Evolutionary conservation across 1,140 invertebrate species (phyloP).

Genomic region (Drosophila murphyi): DNA sequence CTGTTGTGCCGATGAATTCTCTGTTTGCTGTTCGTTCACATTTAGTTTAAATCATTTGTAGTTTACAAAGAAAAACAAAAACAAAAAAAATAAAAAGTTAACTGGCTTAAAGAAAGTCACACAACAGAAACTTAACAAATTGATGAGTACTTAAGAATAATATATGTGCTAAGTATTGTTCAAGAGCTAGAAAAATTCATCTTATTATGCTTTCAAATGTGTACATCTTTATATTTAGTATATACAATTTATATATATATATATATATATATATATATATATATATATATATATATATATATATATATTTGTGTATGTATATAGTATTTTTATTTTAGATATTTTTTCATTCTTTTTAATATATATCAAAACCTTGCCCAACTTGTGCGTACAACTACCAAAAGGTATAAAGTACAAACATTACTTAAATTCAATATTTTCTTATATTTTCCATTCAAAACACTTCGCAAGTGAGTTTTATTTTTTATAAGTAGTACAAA

Average conservation of each 20-base stretch:
- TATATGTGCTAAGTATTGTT: constrained; percentile 26
- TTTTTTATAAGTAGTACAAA: neutral
- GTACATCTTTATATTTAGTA: constrained; percentile 27
- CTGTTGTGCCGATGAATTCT: constrained; percentile 22
- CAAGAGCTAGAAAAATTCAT: constrained; percentile 44
- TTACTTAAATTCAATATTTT: constrained; percentile 38
- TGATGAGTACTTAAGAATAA: constrained; percentile 14
- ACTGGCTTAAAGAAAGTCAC: constrained; percentile 20
- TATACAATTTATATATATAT: constrained; percentile 39
- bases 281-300: constrained; percentile 36
- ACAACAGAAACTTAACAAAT: constrained; percentile 50
- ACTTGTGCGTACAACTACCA: constrained; percentile 54
- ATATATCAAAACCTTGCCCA: constrained; percentile 53
- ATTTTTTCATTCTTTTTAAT: constrained; percentile 1
- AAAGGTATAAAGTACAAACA: constrained; percentile 52
- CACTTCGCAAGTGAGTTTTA: constrained; percentile 28
- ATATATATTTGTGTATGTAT: constrained; percentile 36
- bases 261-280: constrained; percentile 28
- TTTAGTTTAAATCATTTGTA: constrained; percentile 41
- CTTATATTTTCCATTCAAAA: constrained; percentile 30
- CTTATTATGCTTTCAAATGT: constrained; percentile 27
- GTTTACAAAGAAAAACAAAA: constrained; percentile 35
- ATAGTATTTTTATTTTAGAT: constrained; percentile 27
- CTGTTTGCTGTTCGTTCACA: constrained; percentile 19
- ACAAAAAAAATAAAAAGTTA: neutral